Evolutionary conservation across 2,797 vertebrate genomes (phyloP).

Genomic region (Tenualosa thibaudeaui): DNA sequence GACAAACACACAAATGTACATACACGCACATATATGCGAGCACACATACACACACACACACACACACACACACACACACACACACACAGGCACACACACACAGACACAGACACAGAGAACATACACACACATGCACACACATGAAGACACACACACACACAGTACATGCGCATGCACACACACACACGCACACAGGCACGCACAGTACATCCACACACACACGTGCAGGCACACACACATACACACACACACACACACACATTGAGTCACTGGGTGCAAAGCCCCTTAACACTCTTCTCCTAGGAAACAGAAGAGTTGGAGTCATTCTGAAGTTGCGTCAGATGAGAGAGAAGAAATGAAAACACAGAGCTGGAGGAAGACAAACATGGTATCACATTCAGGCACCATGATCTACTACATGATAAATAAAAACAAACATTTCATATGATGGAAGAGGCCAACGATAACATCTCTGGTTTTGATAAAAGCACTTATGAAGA

Average conservation of each 20-base stretch:
- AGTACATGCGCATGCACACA: slow-evolving; percentile 20
- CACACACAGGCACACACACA: too few species aligned
- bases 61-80: too few species aligned
- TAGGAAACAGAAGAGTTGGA: not conserved
- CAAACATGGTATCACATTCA: not conserved
- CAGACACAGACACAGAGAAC: too few species aligned
- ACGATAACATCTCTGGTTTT: not conserved
- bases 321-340: not conserved
- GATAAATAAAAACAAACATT: slow-evolving; percentile 3
- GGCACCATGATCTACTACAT: not conserved
- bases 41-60: too few species aligned
- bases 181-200: not conserved
- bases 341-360: not conserved
- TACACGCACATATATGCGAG: too few species aligned
- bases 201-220: too few species aligned
- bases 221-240: not conserved
- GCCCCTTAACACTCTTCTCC: not conserved
- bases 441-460: slow-evolving; percentile 6
- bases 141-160: not conserved
- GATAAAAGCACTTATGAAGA: slow-evolving; percentile 9
- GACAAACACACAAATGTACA: too few species aligned
- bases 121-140: not conserved
- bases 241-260: not conserved
- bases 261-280: not conserved
- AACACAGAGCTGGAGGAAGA: not conserved